These are phyloP conservation scores for Hystrix cristata DNA, from an alignment of 2,113 vertebrate genomes.

Conservation along the genomic window DNA sequence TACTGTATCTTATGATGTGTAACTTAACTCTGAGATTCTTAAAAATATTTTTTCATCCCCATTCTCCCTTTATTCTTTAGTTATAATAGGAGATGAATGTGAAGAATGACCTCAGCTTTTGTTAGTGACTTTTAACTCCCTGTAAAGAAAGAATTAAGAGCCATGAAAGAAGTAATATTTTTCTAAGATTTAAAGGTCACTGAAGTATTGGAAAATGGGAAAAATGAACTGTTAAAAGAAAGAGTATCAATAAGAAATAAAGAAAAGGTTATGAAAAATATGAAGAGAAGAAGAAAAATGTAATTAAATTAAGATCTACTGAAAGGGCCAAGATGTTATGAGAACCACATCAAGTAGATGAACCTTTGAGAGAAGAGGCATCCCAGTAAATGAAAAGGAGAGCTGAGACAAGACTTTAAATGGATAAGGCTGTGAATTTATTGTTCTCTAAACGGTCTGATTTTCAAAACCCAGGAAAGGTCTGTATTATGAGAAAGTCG, in stretches of 20 bases:
- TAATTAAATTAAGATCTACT: constrained; percentile 36
- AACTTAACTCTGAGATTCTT: constrained; percentile 1
- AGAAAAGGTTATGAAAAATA: constrained; percentile 52
- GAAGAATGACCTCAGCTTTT: constrained; percentile 35
- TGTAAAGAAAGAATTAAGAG: constrained; percentile 47
- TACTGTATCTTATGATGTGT: neutral
- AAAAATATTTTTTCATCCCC: neutral
- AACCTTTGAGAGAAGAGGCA: neutral
- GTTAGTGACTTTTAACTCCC: constrained; percentile 50
- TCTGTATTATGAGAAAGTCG: constrained; percentile 62
- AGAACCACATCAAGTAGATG: neutral
- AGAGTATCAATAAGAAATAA: neutral
- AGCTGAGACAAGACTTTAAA: constrained; percentile 6
- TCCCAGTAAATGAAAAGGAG: neutral
- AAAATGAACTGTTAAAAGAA: constrained; percentile 25
- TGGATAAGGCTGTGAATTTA: constrained; percentile 14
- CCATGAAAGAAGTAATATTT: constrained; percentile 61
- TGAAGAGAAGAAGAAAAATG: constrained; percentile 26
- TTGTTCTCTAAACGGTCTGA: constrained; percentile 60
- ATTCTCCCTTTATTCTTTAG: neutral
- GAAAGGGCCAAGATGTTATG: constrained; percentile 30
- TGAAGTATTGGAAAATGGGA: constrained; percentile 28
- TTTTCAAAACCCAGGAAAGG: constrained; percentile 61
- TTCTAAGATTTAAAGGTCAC: constrained; percentile 49
- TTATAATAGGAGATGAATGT: constrained; percentile 24